Base-by-base conservation (phyloP, 2,888 invertebrate species). In the Elmis aenea region DNA sequence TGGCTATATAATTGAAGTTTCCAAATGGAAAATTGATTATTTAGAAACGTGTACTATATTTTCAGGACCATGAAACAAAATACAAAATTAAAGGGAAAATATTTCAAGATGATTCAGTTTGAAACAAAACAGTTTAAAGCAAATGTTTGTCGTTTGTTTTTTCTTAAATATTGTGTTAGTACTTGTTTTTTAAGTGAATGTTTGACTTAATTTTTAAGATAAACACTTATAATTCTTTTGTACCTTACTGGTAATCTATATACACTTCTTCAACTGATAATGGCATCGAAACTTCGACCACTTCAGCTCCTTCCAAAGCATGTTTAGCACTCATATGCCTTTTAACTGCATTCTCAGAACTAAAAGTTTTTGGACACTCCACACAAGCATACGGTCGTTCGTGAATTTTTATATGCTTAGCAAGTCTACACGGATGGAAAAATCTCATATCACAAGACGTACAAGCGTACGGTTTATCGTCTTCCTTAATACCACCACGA, bases 381-480 rank as follows among this genome's bases (percentile, higher is more conserved):
- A 41, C 51, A 38, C 63, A 63, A 16, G 46, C 48, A 33, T 45
- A 55, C 2, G 55, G 54, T 35, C 57, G 51, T 13, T 58, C 59
- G 41, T 76, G 76, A 0, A 61, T 59, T 30, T 65, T 61, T 49
- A 72, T 51, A 54, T 76, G 76, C 50, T 68, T 72, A 1, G 67
- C 48, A 30, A 73, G 66, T 26, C 69, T 68, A 37, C 73, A 73
- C 0, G 55, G 58, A 43, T 63, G 61, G 32, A 55, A 59, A 34
- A 64, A 65, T 32, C 57, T 46, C 56, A 58, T 57, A 24, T 58
- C 50, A 39, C 65, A 65, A 11, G 50, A 34, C 20, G 46, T 42
- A 44, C 65, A 65, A 3, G 49, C 54, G 33, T 61, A 58, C 2
- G 61, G 59, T 37, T 61, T 64, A 14, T 58, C 55, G 2, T 53